phyloP scores from a whole-genome alignment of 2,888 invertebrate genomes.

The Meta bourneti region DNA sequence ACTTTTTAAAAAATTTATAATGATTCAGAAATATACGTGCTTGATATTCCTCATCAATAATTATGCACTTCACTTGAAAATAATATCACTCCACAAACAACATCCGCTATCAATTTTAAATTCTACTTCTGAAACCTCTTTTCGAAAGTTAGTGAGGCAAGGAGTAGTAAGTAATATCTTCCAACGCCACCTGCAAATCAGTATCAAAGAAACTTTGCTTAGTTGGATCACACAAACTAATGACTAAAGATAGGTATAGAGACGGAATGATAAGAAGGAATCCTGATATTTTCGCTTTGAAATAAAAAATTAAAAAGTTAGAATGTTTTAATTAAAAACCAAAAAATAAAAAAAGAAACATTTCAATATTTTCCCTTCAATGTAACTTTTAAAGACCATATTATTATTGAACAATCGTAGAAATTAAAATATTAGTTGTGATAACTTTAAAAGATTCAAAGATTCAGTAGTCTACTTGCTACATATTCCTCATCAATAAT shows the following conservation, averaged over 20 bases:
- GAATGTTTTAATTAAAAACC: too few relatives aligned
- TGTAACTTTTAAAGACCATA: too few relatives aligned
- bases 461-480: background rate
- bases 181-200: background rate
- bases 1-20: background rate
- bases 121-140: background rate
- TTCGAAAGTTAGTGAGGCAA: background rate
- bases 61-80: background rate
- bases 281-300: background rate
- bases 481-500: background rate
- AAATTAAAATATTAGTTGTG: too few relatives aligned
- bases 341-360: too few relatives aligned
- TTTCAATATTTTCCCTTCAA: too few relatives aligned
- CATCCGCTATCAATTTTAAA: background rate
- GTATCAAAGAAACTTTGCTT: background rate
- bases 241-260: background rate
- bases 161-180: too few relatives aligned
- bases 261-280: background rate
- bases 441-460: background rate
- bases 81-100: background rate
- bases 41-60: background rate
- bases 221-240: background rate
- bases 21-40: background rate
- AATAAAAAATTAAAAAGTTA: slow-evolving; percentile 20
- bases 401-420: too few relatives aligned